Evolutionary conservation across 2,797 vertebrate genomes (phyloP), one percentile per base, ranked within the genome.

Genomic region (Ptychadena robeensis): DNA sequence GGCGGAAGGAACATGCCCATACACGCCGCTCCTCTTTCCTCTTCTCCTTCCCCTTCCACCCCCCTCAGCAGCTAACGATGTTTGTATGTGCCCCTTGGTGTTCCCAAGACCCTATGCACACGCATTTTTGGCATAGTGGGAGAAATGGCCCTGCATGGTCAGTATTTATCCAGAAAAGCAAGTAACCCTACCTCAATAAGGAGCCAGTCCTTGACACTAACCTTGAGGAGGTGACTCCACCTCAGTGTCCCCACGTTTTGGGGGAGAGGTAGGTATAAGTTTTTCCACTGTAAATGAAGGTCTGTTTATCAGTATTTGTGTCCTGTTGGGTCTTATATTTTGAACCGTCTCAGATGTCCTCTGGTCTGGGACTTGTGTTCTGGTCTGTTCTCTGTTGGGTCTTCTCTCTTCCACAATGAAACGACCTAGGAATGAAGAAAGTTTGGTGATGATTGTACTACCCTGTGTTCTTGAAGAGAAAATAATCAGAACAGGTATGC

Each of bases 161-260:
- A n/a, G n/a, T n/a, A n/a, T n/a, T n/a, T n/a, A n/a, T n/a, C n/a
- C n/a, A n/a, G n/a, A n/a, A n/a, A n/a, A n/a, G n/a, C n/a, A n/a
- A n/a, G n/a, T n/a, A n/a, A n/a, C n/a, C n/a, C n/a, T n/a, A n/a
- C n/a, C n/a, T n/a, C n/a, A n/a, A n/a, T n/a, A n/a, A n/a, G n/a
- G n/a, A n/a, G 73, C 7, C 40, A 32, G 44, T 37, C 27, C 22
- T 27, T 14, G 0, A 38, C 2, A 72, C 70, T 27, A 48, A 85
- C 82, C 82, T 28, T 59, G 82, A 2, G 82, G 27, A 5, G 76
- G 82, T 27, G 65, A 18, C 14, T 34, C 64, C 12, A 66, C 74
- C 30, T 30, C 38, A 15, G 61, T 68, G 15, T 73, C 70, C 25
- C 30, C 25, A 30, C n/a, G 34, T 25, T 14, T 72, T 11, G 77